Conservation (phyloP, 2,797 vertebrate genomes). For the Cyclura pinguis region DNA sequence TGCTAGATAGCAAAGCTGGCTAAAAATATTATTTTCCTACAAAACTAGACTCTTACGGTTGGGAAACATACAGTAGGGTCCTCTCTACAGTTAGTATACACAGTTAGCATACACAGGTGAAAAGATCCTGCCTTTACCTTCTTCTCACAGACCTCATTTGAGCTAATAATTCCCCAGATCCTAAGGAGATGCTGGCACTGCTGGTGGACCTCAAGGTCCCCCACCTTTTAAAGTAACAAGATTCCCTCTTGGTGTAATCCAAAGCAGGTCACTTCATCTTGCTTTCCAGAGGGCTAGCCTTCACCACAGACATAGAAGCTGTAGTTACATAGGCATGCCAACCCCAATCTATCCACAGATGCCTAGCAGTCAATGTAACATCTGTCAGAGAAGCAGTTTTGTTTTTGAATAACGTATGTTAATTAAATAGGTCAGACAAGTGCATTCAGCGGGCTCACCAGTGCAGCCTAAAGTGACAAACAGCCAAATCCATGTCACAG, state of each 20-base stretch:
- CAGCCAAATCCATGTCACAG: not conserved
- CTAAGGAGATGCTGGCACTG: too few species aligned
- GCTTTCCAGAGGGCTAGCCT: not conserved
- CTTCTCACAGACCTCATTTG: too few species aligned
- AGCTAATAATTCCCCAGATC: too few species aligned
- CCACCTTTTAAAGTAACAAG: too few species aligned
- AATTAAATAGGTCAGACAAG: conserved; percentile 39
- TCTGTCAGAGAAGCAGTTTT: conserved; percentile 16
- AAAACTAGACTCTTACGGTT: too few species aligned
- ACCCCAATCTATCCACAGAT: not conserved
- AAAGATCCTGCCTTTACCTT: too few species aligned
- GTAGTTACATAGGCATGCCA: not conserved
- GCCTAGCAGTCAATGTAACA: not conserved
- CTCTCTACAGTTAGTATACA: too few species aligned
- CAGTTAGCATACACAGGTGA: too few species aligned
- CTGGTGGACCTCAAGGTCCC: too few species aligned
- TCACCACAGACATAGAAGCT: not conserved
- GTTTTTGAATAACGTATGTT: conserved; percentile 13
- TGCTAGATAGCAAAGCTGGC: too few species aligned
- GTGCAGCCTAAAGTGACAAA: not conserved
- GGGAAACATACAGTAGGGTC: too few species aligned
- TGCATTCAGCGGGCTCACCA: not conserved
- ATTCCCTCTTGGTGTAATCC: not conserved
- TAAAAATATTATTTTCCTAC: too few species aligned
- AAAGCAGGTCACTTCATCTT: not conserved